Conservation (phyloP, 2,113 vertebrate species). For the Bucco capensis region DNA sequence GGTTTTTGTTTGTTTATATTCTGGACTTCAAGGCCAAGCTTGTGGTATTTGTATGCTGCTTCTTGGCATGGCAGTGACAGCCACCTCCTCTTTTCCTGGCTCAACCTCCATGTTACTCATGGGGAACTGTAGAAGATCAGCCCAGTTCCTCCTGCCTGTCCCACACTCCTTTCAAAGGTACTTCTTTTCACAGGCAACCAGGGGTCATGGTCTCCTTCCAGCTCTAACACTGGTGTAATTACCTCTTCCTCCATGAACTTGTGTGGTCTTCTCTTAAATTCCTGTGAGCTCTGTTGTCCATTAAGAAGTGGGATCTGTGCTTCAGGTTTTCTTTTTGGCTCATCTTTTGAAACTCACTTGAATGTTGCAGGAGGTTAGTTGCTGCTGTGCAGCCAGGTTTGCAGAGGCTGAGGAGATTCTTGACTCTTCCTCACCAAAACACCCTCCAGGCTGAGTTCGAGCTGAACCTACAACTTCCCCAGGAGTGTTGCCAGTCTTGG, state of each 20-base stretch:
- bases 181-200: not conserved
- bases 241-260: not conserved
- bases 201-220: not conserved
- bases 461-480: not conserved
- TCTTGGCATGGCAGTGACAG: not conserved
- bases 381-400: not conserved
- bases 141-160: not conserved
- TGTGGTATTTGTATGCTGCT: not conserved
- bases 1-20: not conserved
- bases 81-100: not conserved
- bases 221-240: not conserved
- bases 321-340: not conserved
- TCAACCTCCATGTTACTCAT: not conserved
- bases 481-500: not conserved
- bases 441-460: not conserved
- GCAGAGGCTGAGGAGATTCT: not conserved
- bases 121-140: not conserved
- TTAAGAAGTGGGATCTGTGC: not conserved
- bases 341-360: not conserved
- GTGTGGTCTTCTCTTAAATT: not conserved
- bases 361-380: no score
- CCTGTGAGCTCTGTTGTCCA: rapidly evolving
- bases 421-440: not conserved
- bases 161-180: not conserved
- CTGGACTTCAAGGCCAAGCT: not conserved